A percentile compares a stretch with the other conserved stretches of the same genome.
These are phyloP conservation scores for Tapirus terrestris DNA, from an alignment of 2,113 vertebrate genomes.

Conservation along the genomic window DNA sequence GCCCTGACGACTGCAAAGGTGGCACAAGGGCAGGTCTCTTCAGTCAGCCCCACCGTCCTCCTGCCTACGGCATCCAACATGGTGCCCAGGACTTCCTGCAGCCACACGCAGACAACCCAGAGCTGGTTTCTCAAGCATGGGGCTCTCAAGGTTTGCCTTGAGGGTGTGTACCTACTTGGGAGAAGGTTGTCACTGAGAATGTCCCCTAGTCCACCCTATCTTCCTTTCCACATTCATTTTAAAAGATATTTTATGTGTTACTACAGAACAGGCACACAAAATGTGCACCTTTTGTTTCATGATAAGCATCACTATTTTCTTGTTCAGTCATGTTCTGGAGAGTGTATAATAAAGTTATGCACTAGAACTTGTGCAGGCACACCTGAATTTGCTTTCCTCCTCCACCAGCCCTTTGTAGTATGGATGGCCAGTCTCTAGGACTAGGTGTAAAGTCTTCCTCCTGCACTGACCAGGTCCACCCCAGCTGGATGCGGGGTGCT, in stretches of 20 bases:
- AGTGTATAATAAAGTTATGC: too few species aligned
- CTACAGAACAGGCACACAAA: background rate
- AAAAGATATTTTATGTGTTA: background rate
- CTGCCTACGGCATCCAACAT: too few species aligned
- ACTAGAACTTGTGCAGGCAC: background rate
- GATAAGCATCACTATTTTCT: background rate
- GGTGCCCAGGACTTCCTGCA: background rate
- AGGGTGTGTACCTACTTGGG: background rate
- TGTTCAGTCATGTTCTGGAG: background rate
- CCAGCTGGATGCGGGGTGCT: fast-evolving
- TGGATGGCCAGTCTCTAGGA: fast-evolving
- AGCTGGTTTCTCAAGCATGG: background rate
- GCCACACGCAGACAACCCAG: background rate
- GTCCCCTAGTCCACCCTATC: background rate
- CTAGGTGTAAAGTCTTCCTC: background rate
- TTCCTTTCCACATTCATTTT: background rate
- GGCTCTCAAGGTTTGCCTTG: background rate
- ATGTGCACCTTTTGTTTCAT: background rate
- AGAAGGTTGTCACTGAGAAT: background rate
- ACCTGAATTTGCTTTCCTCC: background rate
- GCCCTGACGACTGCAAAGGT: background rate
- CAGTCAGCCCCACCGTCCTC: fast-evolving
- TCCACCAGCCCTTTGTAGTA: too few species aligned
- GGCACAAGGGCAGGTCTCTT: fast-evolving
- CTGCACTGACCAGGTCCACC: background rate